These are phyloP conservation scores for Burhinus oedicnemus DNA, from an alignment of 2,113 vertebrate genomes.

Conservation along the genomic window DNA sequence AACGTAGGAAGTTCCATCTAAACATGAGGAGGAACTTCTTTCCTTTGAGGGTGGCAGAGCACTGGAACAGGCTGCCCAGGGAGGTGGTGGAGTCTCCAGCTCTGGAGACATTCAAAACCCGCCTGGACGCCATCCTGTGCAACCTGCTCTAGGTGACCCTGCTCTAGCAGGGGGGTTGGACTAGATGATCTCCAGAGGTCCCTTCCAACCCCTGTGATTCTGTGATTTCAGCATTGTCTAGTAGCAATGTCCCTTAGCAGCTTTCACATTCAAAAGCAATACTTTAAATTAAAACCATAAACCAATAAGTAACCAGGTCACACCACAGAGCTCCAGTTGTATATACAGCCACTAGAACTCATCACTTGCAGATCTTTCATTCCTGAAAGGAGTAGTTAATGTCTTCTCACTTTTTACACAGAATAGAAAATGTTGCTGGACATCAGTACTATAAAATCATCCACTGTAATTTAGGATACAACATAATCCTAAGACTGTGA, in stretches of 20 bases:
- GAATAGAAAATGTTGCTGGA: neutral
- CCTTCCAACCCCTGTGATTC: too few species aligned
- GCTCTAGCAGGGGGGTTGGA: too few species aligned
- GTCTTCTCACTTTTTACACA: neutral
- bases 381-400: neutral
- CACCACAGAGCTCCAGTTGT: neutral
- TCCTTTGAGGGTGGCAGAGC: too few species aligned
- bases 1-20: too few species aligned
- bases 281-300: neutral
- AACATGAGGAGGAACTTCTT: too few species aligned
- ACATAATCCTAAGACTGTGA: neutral
- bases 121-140: too few species aligned
- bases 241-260: neutral
- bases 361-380: neutral
- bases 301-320: neutral
- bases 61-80: too few species aligned
- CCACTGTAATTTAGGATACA: neutral
- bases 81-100: too few species aligned
- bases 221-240: neutral
- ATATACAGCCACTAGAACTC: neutral
- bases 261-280: neutral
- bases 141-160: too few species aligned
- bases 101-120: too few species aligned
- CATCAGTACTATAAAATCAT: neutral
- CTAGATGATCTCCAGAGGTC: too few species aligned